Base-by-base conservation (phyloP, 1,140 invertebrate species). In the Metopolophium dirhodum region DNA sequence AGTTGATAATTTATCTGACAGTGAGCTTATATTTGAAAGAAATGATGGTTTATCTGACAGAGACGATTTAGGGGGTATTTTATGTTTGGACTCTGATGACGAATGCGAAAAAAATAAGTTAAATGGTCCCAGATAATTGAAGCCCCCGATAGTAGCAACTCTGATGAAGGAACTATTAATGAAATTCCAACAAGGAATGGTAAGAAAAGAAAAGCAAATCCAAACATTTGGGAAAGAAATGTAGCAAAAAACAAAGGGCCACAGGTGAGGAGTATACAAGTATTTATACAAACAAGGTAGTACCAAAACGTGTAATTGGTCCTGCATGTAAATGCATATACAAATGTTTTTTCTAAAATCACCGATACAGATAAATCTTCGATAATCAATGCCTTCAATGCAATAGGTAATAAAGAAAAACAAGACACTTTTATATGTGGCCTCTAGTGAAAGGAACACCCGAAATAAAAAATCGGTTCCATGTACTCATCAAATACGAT, bases 301-400 rank as follows among this genome's bases (percentile, higher is more conserved):
- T 77, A 35, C 68, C 68, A 77, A 77, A 77, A 77, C n/a, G 68
- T 77, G 68, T 77, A 11, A 77, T n/a, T 77, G 68, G 68, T n/a
- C 68, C 68, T 77, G 68, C 68, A 14, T 77, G 68, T 77, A 77
- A 77, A 77, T 77, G 68, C 30, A n/a, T 77, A n/a, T 77, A 30
- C n/a, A 77, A 77, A 77, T 77, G 68, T 35, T 77, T 77, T 77
- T 11, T n/a, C 68, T 77, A 77, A 77, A 77, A n/a, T 77, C 30
- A 77, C 68, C 30, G 68, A 77, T 77, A 30, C 11, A 14, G 68
- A 77, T 77, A 77, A n/a, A n/a, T 77, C 68, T 77, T 77, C 9
- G 30, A 35, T 77, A 51, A 51, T 51, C 14, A 51, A 51, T 51
- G 49, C 68, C 3, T 35, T 77, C 30, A 77, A 77, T 35, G 68